Percentiles rank a stretch among this genome's conserved stretches.
These are phyloP conservation scores for Brachionus plicatilis DNA, from an alignment of 1,140 invertebrate species.

Conservation along the genomic window DNA sequence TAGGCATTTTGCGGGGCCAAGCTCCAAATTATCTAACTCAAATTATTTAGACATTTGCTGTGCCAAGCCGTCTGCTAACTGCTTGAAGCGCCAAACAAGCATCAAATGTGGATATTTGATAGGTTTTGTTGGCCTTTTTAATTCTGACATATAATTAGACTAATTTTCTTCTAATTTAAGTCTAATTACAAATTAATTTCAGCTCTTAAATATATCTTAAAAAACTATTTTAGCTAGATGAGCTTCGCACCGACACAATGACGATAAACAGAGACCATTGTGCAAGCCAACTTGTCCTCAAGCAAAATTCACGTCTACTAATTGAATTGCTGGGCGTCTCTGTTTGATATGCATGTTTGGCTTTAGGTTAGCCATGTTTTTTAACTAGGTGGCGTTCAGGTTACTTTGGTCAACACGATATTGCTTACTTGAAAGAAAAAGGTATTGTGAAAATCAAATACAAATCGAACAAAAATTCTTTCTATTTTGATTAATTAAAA, in stretches of 20 bases:
- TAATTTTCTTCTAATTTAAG: conserved; percentile 2
- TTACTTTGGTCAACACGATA: not conserved
- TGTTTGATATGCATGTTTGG: not conserved
- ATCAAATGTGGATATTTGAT: not conserved
- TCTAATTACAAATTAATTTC: not conserved
- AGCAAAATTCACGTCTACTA: not conserved
- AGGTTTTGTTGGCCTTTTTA: not conserved
- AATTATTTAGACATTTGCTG: not conserved
- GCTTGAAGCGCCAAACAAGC: not conserved
- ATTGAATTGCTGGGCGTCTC: not conserved
- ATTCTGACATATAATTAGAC: not conserved
- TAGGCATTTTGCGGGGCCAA: not conserved
- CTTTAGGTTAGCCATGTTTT: not conserved
- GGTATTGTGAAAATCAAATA: too few species aligned
- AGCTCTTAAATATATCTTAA: not conserved
- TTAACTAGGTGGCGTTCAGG: not conserved
- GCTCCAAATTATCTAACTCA: not conserved
- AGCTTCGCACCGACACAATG: not conserved
- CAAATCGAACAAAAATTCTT: too few species aligned
- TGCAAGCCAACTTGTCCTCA: not conserved
- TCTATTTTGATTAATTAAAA: too few species aligned
- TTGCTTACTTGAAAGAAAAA: not conserved
- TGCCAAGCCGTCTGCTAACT: not conserved
- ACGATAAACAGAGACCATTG: not conserved
- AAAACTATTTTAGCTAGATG: not conserved